Percentiles rank a stretch among this genome's conserved stretches.
Evolutionary conservation across 1,140 invertebrate species (phyloP).

Genomic region (Diorhabda carinulata): DNA sequence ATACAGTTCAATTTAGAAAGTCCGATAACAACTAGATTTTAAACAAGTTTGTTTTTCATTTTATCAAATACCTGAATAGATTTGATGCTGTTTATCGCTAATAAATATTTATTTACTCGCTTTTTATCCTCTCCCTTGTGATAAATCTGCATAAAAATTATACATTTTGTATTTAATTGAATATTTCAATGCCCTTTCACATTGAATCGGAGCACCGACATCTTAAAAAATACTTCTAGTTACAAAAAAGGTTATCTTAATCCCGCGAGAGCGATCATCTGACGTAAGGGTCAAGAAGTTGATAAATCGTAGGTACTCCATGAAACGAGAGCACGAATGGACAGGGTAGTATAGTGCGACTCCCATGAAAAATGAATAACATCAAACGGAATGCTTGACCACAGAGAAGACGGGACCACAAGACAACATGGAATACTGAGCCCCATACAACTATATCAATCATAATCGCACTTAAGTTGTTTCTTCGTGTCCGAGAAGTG

Average conservation of each 20-base stretch:
- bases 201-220: too few species aligned
- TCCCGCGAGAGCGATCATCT: background rate
- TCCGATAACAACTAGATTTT: too few species aligned
- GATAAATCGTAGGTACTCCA: constrained; percentile 7
- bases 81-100: too few species aligned
- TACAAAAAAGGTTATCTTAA: background rate
- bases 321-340: background rate
- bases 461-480: constrained; percentile 5
- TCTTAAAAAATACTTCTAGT: too few species aligned
- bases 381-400: constrained; percentile 4
- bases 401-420: background rate
- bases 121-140: too few species aligned
- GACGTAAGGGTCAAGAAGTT: background rate
- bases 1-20: too few species aligned
- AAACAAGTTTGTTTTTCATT: too few species aligned
- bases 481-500: constrained; percentile 5
- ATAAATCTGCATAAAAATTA: too few species aligned
- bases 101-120: too few species aligned
- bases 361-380: constrained; percentile 9
- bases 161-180: too few species aligned
- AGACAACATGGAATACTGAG: constrained; percentile 5
- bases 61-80: too few species aligned
- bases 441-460: background rate
- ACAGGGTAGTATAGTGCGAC: background rate
- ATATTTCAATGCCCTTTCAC: too few species aligned